phyloP scores from a whole-genome alignment of 1,140 invertebrate genomes.

The Eciton burchellii region DNA sequence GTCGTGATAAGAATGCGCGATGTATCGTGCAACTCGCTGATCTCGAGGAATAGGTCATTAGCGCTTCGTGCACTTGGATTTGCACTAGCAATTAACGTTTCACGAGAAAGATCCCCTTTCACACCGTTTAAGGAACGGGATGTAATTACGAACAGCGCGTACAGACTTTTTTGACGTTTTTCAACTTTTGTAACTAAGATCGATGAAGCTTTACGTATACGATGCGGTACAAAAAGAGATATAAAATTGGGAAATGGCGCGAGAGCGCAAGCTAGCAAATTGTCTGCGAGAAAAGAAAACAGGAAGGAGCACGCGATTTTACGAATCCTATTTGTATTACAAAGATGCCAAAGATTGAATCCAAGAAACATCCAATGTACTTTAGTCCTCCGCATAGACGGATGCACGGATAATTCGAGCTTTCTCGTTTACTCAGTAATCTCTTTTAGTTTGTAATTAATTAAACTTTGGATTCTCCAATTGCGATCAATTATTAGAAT shows the following conservation, averaged over 20 bases:
- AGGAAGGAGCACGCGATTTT: neutral
- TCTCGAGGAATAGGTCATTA: slow-evolving; percentile 24
- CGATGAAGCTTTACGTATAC: slow-evolving; percentile 28
- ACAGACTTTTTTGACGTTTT: slow-evolving; percentile 41
- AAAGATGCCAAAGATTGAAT: neutral
- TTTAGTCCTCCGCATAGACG: slow-evolving; percentile 21
- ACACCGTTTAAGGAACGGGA: slow-evolving; percentile 32
- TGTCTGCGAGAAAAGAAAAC: slow-evolving; percentile 1
- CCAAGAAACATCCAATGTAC: no score
- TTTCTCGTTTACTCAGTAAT: neutral
- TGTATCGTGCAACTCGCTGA: neutral
- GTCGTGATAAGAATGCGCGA: slow-evolving; percentile 15
- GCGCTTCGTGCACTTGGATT: slow-evolving; percentile 42
- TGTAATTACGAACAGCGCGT: slow-evolving; percentile 51
- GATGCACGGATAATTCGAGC: slow-evolving; percentile 24
- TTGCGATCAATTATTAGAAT: neutral
- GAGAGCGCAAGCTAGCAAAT: neutral
- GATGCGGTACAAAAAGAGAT: slow-evolving; percentile 1
- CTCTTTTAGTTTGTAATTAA: slow-evolving; percentile 39
- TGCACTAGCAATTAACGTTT: slow-evolving; percentile 48
- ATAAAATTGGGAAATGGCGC: slow-evolving; percentile 28
- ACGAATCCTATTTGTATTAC: slow-evolving; percentile 2
- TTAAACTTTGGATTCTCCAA: slow-evolving; percentile 28
- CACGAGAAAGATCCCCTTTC: slow-evolving; percentile 31
- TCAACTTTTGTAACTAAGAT: slow-evolving; percentile 55